A percentile compares a stretch with the other conserved stretches of the same genome.
Evolutionary conservation across 1,140 invertebrate genomes (phyloP).

Genomic region (Sitodiplosis mosellana): DNA sequence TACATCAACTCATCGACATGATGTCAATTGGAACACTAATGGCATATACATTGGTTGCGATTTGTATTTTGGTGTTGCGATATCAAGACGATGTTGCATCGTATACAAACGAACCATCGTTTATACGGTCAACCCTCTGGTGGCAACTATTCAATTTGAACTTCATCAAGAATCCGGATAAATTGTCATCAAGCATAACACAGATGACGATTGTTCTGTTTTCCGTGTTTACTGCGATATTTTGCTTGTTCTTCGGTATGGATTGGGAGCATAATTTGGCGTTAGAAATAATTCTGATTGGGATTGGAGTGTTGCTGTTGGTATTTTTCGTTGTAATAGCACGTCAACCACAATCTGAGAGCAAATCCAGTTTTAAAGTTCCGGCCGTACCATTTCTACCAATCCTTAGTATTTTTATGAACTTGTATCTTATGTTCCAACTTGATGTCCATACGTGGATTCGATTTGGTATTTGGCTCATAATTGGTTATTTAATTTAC

Average conservation of each 20-base stretch:
- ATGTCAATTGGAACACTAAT: slow-evolving; percentile 84
- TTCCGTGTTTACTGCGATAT: slow-evolving; percentile 21
- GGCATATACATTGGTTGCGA: slow-evolving; percentile 81
- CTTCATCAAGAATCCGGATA: background rate
- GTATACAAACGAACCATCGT: background rate
- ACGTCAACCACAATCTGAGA: slow-evolving; percentile 15
- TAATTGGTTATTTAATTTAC: slow-evolving; percentile 41
- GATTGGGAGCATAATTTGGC: slow-evolving; percentile 12
- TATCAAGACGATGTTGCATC: slow-evolving; percentile 24
- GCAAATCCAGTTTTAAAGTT: slow-evolving; percentile 38
- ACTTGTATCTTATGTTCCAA: slow-evolving; percentile 76
- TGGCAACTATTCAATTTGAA: no score
- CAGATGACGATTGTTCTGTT: slow-evolving; percentile 35
- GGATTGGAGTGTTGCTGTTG: slow-evolving; percentile 13
- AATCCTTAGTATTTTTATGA: slow-evolving; percentile 64
- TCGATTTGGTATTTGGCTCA: slow-evolving; percentile 64
- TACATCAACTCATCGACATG: slow-evolving; percentile 84
- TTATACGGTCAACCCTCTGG: no score
- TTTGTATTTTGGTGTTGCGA: slow-evolving; percentile 73
- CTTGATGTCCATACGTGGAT: slow-evolving; percentile 69
- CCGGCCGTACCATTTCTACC: slow-evolving; percentile 74
- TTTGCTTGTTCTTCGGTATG: background rate
- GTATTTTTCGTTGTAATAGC: slow-evolving; percentile 16
- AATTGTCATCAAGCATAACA: slow-evolving; percentile 33
- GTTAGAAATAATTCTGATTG: slow-evolving; percentile 11